Percentiles rank a stretch among this genome's conserved stretches.
Evolutionary conservation across 1,140 invertebrate genomes (phyloP).

Genomic region (Pseudomyrmex concolor): DNA sequence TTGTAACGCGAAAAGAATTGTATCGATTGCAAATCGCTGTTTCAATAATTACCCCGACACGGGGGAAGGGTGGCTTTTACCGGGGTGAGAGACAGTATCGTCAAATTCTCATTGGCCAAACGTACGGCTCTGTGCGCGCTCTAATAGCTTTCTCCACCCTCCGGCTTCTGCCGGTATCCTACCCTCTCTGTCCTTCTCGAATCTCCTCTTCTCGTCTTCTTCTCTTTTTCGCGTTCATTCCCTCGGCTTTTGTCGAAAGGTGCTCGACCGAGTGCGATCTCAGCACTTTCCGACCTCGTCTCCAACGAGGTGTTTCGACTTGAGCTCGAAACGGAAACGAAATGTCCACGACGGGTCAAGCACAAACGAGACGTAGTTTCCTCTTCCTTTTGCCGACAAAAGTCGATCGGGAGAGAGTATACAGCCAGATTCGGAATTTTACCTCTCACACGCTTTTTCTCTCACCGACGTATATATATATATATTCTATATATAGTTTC

Average conservation of each 20-base stretch:
- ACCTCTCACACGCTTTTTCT: background rate
- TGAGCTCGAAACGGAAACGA: slow-evolving; percentile 60
- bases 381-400: background rate
- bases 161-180: no score
- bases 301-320: slow-evolving; percentile 42
- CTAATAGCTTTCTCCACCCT: slow-evolving; percentile 48
- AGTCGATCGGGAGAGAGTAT: slow-evolving; percentile 19
- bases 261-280: slow-evolving; percentile 69
- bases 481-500: no score
- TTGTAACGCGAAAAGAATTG: slow-evolving; percentile 2
- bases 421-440: background rate
- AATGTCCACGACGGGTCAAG: slow-evolving; percentile 61
- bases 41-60: slow-evolving; percentile 53
- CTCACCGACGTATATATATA: background rate
- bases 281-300: slow-evolving; percentile 67
- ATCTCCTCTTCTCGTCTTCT: background rate
- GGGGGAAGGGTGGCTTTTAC: background rate
- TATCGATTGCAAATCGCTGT: slow-evolving; percentile 60
- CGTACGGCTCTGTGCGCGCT: slow-evolving; percentile 21
- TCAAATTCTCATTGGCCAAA: slow-evolving; percentile 52
- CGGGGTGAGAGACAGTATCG: slow-evolving; percentile 10
- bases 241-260: slow-evolving; percentile 43
- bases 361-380: slow-evolving; percentile 12
- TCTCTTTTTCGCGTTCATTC: slow-evolving; percentile 9
- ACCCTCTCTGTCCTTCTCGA: background rate